Percentiles rank a stretch among this genome's conserved stretches.
Conservation (phyloP, 2,797 vertebrate species). For the Oophaga sylvatica region DNA sequence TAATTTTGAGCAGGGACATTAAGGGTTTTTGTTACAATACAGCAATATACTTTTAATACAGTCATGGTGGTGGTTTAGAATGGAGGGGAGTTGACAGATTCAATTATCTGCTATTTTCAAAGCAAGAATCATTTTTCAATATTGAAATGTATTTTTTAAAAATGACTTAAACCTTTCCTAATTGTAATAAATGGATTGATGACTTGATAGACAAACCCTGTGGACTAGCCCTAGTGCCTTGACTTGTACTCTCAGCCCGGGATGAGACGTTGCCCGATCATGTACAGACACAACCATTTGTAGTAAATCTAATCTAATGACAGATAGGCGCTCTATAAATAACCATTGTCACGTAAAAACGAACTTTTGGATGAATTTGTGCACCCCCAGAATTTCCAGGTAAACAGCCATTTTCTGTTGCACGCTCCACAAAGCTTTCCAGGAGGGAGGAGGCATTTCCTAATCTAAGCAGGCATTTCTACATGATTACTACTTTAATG, state of each 20-base stretch:
- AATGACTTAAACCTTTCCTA: no score
- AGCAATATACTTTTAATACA: no score
- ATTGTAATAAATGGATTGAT: no score
- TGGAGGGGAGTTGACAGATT: no score
- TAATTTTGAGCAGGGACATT: no score
- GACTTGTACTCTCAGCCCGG: neutral
- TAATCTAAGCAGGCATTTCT: slow-evolving; percentile 5
- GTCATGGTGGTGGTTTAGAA: no score
- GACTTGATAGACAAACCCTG: neutral
- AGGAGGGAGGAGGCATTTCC: neutral
- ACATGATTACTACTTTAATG: slow-evolving; percentile 27
- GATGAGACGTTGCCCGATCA: neutral
- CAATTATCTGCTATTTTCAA: no score
- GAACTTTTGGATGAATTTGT: neutral
- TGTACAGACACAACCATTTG: slow-evolving; percentile 1
- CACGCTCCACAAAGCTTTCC: neutral
- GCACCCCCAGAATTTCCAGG: slow-evolving; percentile 33
- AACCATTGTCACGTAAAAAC: slow-evolving; percentile 4
- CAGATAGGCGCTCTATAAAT: slow-evolving; percentile 10
- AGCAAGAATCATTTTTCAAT: no score
- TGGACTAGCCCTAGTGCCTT: neutral
- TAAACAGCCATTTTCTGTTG: neutral
- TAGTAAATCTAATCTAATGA: slow-evolving; percentile 23
- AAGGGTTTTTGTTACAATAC: no score
- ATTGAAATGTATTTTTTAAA: no score